Evolutionary conservation across 2,888 invertebrate species (phyloP), one percentile per base, ranked within the genome.

Genomic region (Timema cristinae): DNA sequence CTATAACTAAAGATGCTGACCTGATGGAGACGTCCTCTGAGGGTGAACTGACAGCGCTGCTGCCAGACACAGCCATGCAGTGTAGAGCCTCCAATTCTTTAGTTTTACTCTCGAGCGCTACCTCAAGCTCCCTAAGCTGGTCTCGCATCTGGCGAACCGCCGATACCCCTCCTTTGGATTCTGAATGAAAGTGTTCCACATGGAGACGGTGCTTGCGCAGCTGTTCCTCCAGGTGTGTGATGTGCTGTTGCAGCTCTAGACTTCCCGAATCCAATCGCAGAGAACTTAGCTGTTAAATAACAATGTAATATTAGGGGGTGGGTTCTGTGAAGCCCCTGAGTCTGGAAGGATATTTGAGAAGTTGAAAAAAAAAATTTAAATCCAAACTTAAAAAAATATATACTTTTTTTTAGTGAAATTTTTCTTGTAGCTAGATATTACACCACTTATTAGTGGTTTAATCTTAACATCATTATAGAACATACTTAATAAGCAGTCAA

Each of bases 11-110:
- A 32, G 32, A 32, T 32, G 71, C 75, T 66, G 75, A 78, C 76
- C 78, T 75, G 49, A 80, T 77, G 0, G 94, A 94, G 54, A 94
- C 89, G 80, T 94, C 94, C 83, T 94, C 94, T 75, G 92, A 92
- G 67, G 91, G 91, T 75, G 91, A 92, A 79, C 91, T 91, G 16
- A 47, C n/a, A 13, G 63, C 47, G 79, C 90, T 85, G 77, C 89
- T 86, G 66, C 89, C 84, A 61, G 88, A 85, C 71, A 89, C 86
- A 7, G 70, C 73, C 69, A 86, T 83, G 0, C 91, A 89, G 81
- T 92, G 91, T 9, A 90, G 80, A 0, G 88, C 86, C 83, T 95
- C 94, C 75, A 94, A 80, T 67, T 88, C 88, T 75, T 87, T 88
- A n/a, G 91, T 90, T 79, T 91, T 88, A 66, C 87, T 88, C 69